phyloP scores from a whole-genome alignment of 2,797 vertebrate species.

The Echiichthys vipera region DNA sequence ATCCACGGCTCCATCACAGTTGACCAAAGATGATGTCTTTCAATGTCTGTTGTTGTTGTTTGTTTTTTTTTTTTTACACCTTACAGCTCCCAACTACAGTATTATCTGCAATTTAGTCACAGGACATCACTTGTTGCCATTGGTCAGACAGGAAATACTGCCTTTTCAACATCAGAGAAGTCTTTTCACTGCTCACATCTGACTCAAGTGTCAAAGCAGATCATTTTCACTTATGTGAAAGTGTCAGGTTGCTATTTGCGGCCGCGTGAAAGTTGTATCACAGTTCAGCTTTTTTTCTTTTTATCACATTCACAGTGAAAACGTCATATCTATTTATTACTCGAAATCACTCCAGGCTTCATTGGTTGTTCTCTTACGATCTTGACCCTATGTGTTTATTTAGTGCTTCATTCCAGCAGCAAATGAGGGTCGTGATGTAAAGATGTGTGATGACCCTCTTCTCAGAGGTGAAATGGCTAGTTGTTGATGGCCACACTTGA shows the following conservation, averaged over 20 bases:
- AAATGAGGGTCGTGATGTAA: neutral
- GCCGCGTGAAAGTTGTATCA: constrained; percentile 9
- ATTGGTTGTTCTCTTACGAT: constrained; percentile 2
- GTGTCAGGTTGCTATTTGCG: constrained; percentile 27
- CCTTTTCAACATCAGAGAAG: neutral
- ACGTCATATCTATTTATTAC: neutral
- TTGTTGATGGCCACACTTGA: neutral
- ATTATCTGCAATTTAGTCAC: neutral
- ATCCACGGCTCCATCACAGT: no score
- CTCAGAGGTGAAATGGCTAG: neutral
- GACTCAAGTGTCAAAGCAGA: constrained; percentile 50
- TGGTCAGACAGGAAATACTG: neutral
- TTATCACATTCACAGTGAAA: constrained; percentile 19
- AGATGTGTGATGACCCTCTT: neutral
- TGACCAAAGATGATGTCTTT: no score
- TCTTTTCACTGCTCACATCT: constrained; percentile 19
- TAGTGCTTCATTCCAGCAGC: neutral
- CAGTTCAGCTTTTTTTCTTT: constrained; percentile 26
- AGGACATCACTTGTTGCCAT: neutral
- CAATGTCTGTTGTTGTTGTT: no score
- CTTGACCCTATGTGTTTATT: neutral
- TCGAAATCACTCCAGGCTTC: neutral
- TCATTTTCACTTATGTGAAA: constrained; percentile 41
- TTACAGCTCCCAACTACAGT: neutral
- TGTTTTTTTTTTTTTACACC: no score